Evolutionary conservation across 2,797 vertebrate genomes (phyloP), one percentile per base, ranked within the genome.

Genomic region (Graptemys geographica): DNA sequence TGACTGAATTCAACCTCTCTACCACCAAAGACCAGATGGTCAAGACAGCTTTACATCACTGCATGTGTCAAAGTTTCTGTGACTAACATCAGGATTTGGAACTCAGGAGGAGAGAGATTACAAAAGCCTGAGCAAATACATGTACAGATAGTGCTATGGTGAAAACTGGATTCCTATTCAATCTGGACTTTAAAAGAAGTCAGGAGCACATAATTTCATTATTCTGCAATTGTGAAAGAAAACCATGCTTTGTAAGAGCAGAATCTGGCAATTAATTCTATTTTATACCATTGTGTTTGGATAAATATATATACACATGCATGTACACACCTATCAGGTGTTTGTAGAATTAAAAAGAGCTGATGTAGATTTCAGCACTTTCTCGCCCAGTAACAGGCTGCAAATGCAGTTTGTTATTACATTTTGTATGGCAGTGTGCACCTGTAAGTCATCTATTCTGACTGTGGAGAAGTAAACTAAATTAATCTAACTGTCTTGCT

Each of bases 191-290:
- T 80, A 47, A 51, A 78, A 94, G 76, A 97, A 91, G 55, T 47
- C 82, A 65, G 15, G 57, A 0, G 4, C 88, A 81, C 81, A 94
- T 96, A 96, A 37, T 96, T 97, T 84, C 44, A 86, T 49, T 95
- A 95, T 97, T 95, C 57, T 97, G 92, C 96, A 95, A 53, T 89
- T 95, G 53, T 0, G 1, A 90, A 91, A 51, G 53, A 91, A 84
- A 96, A 91, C 96, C 94, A 82, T 94, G 96, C 96, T 96, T 96
- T 96, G 89, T 87, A 94, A 86, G 79, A 91, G 92, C 49, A 92
- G 74, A 96, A 94, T 92, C 81, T 92, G 88, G 82, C 80, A 96
- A 92, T 84, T 53, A 94, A 93, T 95, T 95, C 59, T 62, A 62
- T 62, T 62, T 33, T 84, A 65, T 81, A 78, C 84, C 0, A 12